Base-by-base conservation (phyloP, 2,888 invertebrate species). In the Papilio elwesi region DNA sequence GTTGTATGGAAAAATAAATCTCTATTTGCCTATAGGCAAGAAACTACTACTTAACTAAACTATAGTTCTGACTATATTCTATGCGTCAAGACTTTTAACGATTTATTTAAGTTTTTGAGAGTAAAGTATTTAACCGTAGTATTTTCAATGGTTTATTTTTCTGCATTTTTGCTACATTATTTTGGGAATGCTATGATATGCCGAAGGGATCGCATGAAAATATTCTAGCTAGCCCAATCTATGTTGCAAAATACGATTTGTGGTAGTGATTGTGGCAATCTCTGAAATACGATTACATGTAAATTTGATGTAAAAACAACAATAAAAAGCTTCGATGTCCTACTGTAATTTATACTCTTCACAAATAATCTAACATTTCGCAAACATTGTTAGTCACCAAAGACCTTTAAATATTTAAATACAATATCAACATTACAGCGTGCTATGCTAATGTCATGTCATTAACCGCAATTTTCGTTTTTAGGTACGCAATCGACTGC, bases 401-500 rank as follows among this genome's bases (percentile, higher is more conserved):
- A 62, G 59, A 62, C 59, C 59, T 62, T 62, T 62, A 62, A 62
- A 15, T 43, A n/a, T 43, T 43, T 62, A 62, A 62, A 43, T 62
- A 62, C 59, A 62, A 62, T 57, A 68, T 57, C 53, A 47, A 70
- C 47, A 55, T 55, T 13, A 64, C 55, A 70, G 26, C 36, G 9
- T 65, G 48, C 48, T 26, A 13, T 10, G 43, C 57, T 57, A 68
- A 68, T 70, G 48, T 36, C 64, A 65, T 53, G 16, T 53, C 47
- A 72, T 62, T 63, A 72, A 62, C 15, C 48, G 52, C 52, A 48
- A 72, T 68, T 72, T 72, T 68, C 26, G 64, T 72, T 72, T 70
- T 73, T 73, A 73, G 74, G 74, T 74, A 74, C 52, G 65, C 47
- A 49, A 68, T 67, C 53, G 16, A 26, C 52, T 47, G 59, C 57